Conservation (phyloP, 2,888 invertebrate genomes). For the Kryphioiulus occultus region DNA sequence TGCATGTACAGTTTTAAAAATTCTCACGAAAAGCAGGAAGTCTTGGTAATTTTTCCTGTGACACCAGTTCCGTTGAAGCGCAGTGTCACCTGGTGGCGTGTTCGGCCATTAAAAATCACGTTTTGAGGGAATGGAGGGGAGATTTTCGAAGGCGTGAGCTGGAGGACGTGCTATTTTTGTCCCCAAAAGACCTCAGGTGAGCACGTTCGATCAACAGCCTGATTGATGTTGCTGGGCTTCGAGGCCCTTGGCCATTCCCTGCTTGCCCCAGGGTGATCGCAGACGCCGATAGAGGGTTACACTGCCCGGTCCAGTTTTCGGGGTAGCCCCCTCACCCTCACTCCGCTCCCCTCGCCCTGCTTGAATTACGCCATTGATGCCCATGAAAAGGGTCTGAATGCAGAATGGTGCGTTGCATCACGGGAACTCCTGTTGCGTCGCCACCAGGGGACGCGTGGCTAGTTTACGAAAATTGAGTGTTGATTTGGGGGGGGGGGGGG, state of each 20-base stretch:
- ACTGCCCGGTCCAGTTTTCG: background rate
- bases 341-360: background rate
- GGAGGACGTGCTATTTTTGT: background rate
- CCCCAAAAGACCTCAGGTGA: constrained; percentile 31
- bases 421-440: background rate
- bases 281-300: background rate
- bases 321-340: background rate
- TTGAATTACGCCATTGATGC: background rate
- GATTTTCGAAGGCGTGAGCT: background rate
- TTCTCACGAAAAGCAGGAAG: too few relatives aligned
- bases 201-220: background rate
- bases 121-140: background rate
- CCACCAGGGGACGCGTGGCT: background rate
- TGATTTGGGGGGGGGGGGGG: too few relatives aligned
- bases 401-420: background rate
- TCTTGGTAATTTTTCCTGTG: too few relatives aligned
- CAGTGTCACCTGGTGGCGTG: background rate
- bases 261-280: background rate
- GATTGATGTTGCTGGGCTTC: background rate
- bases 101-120: background rate
- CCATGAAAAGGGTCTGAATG: background rate
- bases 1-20: too few relatives aligned
- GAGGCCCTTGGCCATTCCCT: background rate
- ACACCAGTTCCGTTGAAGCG: background rate
- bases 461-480: too few relatives aligned